A percentile compares a stretch with the other conserved stretches of the same genome.
These are phyloP conservation scores for Xanthia togata DNA, from an alignment of 2,888 invertebrate species.

Conservation along the genomic window DNA sequence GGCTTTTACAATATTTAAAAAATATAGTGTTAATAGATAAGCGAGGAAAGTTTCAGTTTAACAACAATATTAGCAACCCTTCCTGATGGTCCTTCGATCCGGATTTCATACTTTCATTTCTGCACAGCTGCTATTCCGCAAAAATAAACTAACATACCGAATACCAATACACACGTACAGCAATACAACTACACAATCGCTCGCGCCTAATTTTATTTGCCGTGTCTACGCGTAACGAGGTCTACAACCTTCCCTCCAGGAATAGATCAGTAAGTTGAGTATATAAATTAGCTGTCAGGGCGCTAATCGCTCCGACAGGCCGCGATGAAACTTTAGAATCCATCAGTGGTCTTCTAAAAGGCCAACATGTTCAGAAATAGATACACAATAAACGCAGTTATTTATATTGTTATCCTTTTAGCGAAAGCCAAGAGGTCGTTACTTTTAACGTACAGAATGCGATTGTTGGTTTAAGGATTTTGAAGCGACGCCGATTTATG, in stretches of 20 bases:
- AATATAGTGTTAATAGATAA: no score
- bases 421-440: constrained; percentile 76
- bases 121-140: constrained; percentile 1
- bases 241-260: constrained; percentile 79
- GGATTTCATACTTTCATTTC: background rate
- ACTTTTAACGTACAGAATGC: constrained; percentile 80
- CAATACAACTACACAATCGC: constrained; percentile 33
- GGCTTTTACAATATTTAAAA: no score
- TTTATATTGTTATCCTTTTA: constrained; percentile 86
- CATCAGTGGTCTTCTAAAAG: constrained; percentile 87
- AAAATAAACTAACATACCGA: background rate
- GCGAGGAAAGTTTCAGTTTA: background rate
- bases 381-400: constrained; percentile 83
- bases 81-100: constrained; percentile 1
- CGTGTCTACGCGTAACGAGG: constrained; percentile 74
- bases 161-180: background rate
- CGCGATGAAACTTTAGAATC: constrained; percentile 89
- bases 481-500: constrained; percentile 67
- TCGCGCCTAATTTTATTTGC: constrained; percentile 59
- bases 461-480: constrained; percentile 77
- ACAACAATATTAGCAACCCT: background rate
- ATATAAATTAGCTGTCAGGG: constrained; percentile 90
- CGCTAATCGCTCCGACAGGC: constrained; percentile 90
- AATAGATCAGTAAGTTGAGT: constrained; percentile 90
- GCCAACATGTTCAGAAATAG: constrained; percentile 85